Conservation (phyloP, 2,113 vertebrate species). For the Antechinus stuartii region DNA sequence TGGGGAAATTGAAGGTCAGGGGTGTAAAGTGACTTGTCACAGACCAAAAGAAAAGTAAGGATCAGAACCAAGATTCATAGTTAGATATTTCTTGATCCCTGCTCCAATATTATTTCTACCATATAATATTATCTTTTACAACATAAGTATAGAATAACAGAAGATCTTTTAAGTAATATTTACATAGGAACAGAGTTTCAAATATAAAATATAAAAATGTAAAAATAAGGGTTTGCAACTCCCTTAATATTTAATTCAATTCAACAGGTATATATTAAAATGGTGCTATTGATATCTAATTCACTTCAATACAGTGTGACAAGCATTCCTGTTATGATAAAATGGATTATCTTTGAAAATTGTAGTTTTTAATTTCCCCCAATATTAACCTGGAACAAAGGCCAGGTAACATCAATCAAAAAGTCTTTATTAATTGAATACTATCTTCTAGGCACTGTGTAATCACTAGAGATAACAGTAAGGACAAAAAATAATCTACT, state of each 20-base stretch:
- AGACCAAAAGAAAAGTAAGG: neutral
- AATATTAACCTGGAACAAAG: neutral
- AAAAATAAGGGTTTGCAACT: neutral
- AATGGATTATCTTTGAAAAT: too few species aligned
- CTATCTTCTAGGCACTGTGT: neutral
- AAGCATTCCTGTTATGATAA: neutral
- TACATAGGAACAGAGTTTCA: neutral
- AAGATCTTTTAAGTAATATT: neutral
- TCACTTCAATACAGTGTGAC: slow-evolving; percentile 2
- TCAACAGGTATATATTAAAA: neutral
- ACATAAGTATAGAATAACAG: neutral
- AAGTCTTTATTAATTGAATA: neutral
- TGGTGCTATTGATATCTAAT: neutral
- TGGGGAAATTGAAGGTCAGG: neutral
- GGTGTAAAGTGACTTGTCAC: neutral
- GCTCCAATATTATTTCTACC: neutral
- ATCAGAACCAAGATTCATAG: neutral
- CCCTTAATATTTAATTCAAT: neutral
- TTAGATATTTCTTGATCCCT: neutral
- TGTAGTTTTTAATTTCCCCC: neutral
- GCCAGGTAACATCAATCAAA: neutral
- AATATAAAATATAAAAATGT: neutral
- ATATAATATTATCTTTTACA: neutral
- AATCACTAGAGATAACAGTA: neutral
- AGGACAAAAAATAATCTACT: neutral